phyloP scores from a whole-genome alignment of 2,113 vertebrate genomes.

The Zosterops japonicus region DNA sequence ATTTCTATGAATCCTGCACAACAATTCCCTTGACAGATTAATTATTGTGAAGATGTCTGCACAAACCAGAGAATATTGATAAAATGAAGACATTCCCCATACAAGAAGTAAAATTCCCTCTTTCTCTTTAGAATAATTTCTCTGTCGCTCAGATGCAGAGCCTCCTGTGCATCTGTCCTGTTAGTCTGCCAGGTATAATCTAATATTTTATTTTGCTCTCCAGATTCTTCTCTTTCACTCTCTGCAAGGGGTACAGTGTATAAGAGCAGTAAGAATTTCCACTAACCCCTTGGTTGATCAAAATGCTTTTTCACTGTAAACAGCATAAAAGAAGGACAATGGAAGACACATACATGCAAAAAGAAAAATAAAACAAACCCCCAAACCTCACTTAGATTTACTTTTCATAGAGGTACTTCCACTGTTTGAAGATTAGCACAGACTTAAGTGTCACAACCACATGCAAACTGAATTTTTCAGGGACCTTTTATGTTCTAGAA shows the following conservation, averaged over 20 bases:
- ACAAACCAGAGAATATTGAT: background rate
- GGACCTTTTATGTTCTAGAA: background rate
- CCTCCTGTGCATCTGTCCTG: background rate
- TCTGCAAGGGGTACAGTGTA: background rate
- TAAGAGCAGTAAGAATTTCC: background rate
- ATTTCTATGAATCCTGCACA: background rate
- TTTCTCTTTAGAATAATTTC: background rate
- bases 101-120: background rate
- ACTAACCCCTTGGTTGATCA: background rate
- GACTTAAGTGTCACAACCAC: background rate
- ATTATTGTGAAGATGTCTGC: background rate
- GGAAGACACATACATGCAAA: rapidly evolving
- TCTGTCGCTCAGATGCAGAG: background rate
- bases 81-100: background rate
- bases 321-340: background rate
- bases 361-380: background rate
- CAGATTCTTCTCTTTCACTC: background rate
- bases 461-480: background rate
- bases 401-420: background rate
- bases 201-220: background rate
- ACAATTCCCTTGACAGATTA: background rate
- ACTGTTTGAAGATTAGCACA: background rate
- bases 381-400: background rate
- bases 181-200: background rate
- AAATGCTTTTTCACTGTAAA: background rate